These are phyloP conservation scores for Drosophila tristis DNA, from an alignment of 1,140 invertebrate genomes.

Conservation along the genomic window DNA sequence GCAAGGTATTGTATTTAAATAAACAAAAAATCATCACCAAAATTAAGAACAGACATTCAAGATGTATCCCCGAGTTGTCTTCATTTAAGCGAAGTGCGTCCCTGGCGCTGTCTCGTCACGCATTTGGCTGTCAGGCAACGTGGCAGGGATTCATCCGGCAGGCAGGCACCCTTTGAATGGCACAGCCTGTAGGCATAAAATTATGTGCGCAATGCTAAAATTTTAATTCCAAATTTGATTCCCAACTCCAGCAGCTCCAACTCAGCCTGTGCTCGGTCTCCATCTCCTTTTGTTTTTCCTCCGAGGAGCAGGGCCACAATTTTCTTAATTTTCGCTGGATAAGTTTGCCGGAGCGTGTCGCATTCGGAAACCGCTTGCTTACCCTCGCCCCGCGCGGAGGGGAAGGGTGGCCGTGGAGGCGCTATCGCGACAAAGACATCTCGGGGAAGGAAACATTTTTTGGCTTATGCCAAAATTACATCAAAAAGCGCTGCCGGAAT, in stretches of 20 bases:
- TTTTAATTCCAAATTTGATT: conserved; percentile 80
- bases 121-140: no score
- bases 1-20: no score
- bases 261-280: no score
- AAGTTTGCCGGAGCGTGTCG: conserved; percentile 66
- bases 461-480: conserved; percentile 81
- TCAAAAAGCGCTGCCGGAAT: conserved; percentile 74
- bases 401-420: background rate
- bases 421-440: conserved; percentile 68
- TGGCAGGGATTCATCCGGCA: background rate
- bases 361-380: conserved; percentile 53
- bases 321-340: conserved; percentile 74
- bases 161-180: conserved; percentile 3
- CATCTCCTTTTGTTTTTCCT: conserved; percentile 20
- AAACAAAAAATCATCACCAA: no score
- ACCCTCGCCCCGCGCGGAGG: background rate
- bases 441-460: conserved; percentile 58
- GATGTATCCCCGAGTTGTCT: no score
- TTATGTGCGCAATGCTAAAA: conserved; percentile 75
- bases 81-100: no score
- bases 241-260: background rate
- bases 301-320: conserved; percentile 20
- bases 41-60: no score
- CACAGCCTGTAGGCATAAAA: conserved; percentile 53
- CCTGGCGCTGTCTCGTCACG: no score